These are phyloP conservation scores for Nyctereutes procyonoides DNA, from an alignment of 2,113 vertebrate genomes.

Conservation along the genomic window DNA sequence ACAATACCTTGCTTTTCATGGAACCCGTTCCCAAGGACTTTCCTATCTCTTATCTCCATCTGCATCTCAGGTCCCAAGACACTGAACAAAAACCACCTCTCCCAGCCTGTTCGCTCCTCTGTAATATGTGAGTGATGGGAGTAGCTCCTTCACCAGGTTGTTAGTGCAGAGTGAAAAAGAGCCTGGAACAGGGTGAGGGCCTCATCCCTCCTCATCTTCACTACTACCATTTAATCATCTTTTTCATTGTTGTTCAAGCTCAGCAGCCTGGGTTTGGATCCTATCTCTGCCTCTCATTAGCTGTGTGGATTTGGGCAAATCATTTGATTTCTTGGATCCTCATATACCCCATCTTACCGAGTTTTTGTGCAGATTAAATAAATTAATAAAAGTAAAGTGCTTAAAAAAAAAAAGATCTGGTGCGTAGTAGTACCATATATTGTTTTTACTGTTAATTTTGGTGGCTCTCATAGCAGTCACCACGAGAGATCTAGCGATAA, in stretches of 20 bases:
- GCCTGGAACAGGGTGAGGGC: fast-evolving
- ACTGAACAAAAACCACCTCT: not conserved
- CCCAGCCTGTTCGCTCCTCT: not conserved
- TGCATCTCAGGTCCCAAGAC: not conserved
- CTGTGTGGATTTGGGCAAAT: not conserved
- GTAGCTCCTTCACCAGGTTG: not conserved
- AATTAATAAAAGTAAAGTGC: not conserved
- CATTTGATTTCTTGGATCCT: not conserved
- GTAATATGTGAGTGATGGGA: not conserved
- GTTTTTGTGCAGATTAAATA: not conserved
- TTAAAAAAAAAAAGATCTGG: not conserved
- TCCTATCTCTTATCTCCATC: not conserved
- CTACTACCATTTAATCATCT: not conserved
- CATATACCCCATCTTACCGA: not conserved
- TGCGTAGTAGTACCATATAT: not conserved
- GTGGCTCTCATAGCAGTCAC: not conserved
- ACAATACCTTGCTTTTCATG: not conserved
- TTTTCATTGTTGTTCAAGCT: not conserved
- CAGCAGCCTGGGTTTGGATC: not conserved
- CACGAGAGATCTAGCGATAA: not conserved
- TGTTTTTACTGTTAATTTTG: not conserved
- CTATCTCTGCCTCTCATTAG: not conserved
- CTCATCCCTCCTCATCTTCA: fast-evolving
- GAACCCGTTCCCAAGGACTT: not conserved
- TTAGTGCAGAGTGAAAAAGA: not conserved